A percentile compares a stretch with the other conserved stretches of the same genome.
Conservation (phyloP, 2,888 invertebrate genomes). For the Argyra leucocephala region DNA sequence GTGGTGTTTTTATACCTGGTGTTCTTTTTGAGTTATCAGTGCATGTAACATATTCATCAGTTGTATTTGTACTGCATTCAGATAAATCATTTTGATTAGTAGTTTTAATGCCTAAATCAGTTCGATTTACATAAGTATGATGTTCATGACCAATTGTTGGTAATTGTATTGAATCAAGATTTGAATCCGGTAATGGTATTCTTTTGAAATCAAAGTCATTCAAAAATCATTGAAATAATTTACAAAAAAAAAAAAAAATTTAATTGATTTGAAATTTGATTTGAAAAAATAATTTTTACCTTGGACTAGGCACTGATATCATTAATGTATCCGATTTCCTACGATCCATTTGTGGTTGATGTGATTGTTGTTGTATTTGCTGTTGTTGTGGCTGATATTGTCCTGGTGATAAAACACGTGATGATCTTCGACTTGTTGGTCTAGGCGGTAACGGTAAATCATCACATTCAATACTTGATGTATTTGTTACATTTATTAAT, state of each 20-base stretch:
- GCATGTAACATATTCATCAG: conserved; percentile 81
- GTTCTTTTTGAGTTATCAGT: conserved; percentile 61
- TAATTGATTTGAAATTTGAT: neutral
- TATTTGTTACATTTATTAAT: conserved; percentile 50
- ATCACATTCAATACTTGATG: conserved; percentile 1
- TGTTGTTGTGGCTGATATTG: conserved; percentile 27
- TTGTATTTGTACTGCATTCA: conserved; percentile 74
- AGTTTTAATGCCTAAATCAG: conserved; percentile 58
- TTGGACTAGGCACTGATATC: conserved; percentile 19
- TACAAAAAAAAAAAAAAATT: neutral
- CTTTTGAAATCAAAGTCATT: too few relatives aligned
- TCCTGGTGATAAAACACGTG: conserved; percentile 42
- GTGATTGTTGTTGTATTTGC: conserved; percentile 44
- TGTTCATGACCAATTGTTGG: conserved; percentile 16
- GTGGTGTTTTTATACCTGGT: conserved; percentile 47
- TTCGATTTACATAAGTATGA: conserved; percentile 47
- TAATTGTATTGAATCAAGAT: conserved; percentile 7
- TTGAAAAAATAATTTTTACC: neutral
- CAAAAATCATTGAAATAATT: neutral
- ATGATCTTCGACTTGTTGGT: conserved; percentile 35
- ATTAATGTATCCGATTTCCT: conserved; percentile 24
- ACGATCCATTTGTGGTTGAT: conserved; percentile 24
- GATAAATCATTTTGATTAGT: conserved; percentile 60
- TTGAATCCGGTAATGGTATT: conserved; percentile 2
- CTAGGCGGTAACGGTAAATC: conserved; percentile 32